phyloP scores from a whole-genome alignment of 2,113 vertebrate genomes.

The Gallinago paraguaiae region DNA sequence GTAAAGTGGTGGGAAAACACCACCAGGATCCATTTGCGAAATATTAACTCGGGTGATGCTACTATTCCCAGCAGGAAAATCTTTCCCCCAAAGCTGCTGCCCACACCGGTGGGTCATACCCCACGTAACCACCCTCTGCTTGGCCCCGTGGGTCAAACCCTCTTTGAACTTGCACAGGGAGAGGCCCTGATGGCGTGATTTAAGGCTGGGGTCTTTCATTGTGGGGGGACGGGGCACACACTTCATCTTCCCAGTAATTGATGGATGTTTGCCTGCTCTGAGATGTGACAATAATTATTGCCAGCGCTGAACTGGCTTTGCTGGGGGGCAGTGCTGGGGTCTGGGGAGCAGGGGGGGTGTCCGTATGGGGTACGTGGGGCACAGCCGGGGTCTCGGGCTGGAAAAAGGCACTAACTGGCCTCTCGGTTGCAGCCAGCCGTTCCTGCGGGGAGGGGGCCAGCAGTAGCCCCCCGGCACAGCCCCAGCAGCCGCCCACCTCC shows the following conservation, averaged over 20 bases:
- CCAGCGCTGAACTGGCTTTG: accelerated
- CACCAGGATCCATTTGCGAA: not conserved
- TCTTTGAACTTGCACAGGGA: accelerated
- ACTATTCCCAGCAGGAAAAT: not conserved
- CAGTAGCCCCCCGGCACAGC: not conserved
- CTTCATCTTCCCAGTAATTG: not conserved
- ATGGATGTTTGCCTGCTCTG: not conserved
- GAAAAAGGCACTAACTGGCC: not conserved
- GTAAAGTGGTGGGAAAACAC: not conserved
- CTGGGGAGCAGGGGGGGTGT: not conserved
- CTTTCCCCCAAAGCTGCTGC: not conserved
- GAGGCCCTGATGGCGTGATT: not conserved
- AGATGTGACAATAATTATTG: accelerated
- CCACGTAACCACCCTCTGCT: not conserved
- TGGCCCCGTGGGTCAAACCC: not conserved
- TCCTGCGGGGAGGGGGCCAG: not conserved
- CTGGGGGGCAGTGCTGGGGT: not conserved
- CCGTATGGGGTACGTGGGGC: accelerated
- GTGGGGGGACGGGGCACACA: accelerated
- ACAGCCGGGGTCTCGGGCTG: not conserved
- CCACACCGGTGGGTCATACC: not conserved
- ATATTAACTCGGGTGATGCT: not conserved
- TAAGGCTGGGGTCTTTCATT: not conserved
- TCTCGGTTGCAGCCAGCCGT: not conserved
- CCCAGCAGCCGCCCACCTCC: not conserved